phyloP scores from a whole-genome alignment of 2,888 invertebrate species.

The Phortica magna region DNA sequence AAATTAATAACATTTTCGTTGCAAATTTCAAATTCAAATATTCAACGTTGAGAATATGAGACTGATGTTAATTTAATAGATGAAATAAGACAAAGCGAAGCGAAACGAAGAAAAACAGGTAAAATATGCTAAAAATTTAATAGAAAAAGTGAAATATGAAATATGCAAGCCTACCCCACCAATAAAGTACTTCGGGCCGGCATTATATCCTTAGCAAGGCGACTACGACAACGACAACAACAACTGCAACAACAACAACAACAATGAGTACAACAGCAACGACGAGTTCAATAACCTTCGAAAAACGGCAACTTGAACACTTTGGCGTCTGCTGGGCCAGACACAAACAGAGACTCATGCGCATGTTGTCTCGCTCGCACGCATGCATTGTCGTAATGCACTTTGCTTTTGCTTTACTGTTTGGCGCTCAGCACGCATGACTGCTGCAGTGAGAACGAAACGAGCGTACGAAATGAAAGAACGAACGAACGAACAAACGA shows the following conservation, averaged over 20 bases:
- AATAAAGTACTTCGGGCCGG: constrained; percentile 6
- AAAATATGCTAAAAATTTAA: neutral
- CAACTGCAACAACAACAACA: neutral
- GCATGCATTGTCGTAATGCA: neutral
- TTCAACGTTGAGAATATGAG: constrained; percentile 23
- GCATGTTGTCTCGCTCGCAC: constrained; percentile 57
- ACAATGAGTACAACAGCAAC: neutral
- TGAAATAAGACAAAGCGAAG: neutral
- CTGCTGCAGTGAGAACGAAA: constrained; percentile 14
- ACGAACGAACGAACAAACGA: constrained; percentile 3
- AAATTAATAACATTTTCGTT: neutral
- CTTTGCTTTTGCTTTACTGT: neutral
- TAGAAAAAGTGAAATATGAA: neutral
- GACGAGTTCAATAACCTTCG: constrained; percentile 68
- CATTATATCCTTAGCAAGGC: neutral
- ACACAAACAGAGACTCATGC: constrained; percentile 53
- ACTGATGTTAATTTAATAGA: constrained; percentile 22
- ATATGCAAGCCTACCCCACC: constrained; percentile 7
- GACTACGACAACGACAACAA: neutral
- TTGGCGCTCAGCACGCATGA: constrained; percentile 46
- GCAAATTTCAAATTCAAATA: constrained; percentile 36
- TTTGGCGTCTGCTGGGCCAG: constrained; percentile 52
- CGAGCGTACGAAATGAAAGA: constrained; percentile 16
- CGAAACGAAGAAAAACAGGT: neutral
- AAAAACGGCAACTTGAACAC: constrained; percentile 54